Conservation (phyloP, 1,140 invertebrate genomes). For the Saccostrea glomerata region DNA sequence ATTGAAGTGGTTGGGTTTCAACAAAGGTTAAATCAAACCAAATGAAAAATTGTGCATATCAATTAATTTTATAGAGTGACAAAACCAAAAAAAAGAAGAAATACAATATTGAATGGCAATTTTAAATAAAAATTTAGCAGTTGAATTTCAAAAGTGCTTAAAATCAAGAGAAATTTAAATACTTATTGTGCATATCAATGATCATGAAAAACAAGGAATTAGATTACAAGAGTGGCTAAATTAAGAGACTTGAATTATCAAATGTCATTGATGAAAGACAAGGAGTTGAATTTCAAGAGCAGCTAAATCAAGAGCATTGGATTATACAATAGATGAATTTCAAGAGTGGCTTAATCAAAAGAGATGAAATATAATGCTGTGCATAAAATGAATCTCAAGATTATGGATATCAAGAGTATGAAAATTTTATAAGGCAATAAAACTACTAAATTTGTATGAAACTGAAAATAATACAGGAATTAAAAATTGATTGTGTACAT, state of each 20-base stretch:
- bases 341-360: too few species aligned
- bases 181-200: not conserved
- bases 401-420: too few species aligned
- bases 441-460: not conserved
- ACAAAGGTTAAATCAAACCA: not conserved
- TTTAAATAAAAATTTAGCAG: not conserved
- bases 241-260: too few species aligned
- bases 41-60: not conserved
- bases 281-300: conserved; percentile 5
- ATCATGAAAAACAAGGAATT: not conserved
- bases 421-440: not conserved
- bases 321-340: too few species aligned
- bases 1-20: not conserved
- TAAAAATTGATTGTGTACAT: not conserved
- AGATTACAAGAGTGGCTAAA: not conserved
- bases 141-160: not conserved
- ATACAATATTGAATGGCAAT: too few species aligned
- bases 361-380: too few species aligned
- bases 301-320: not conserved
- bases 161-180: not conserved
- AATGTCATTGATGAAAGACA: not conserved
- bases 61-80: not conserved
- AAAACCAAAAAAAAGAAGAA: not conserved
- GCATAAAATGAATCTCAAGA: too few species aligned
- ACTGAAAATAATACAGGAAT: not conserved